Evolutionary conservation across 2,113 vertebrate genomes (phyloP).

Genomic region (Tapirus terrestris): DNA sequence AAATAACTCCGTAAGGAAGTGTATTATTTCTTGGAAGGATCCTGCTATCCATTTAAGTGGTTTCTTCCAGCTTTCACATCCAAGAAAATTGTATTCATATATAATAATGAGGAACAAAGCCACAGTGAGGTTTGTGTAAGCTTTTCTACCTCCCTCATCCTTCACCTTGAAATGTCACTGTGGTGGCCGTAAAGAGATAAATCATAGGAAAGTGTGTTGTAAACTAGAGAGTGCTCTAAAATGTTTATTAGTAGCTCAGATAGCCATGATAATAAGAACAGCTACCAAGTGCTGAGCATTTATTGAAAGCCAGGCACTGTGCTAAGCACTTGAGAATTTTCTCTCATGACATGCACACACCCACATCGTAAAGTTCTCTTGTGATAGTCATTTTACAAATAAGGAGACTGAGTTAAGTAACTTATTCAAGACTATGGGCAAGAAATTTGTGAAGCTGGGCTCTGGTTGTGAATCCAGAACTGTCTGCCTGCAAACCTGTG

Average conservation of each 20-base stretch:
- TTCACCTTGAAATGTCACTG: neutral
- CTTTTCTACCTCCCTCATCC: neutral
- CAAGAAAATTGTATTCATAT: conserved; percentile 58
- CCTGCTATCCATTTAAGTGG: conserved; percentile 64
- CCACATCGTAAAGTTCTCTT: neutral
- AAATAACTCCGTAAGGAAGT: conserved; percentile 71
- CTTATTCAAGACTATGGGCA: neutral
- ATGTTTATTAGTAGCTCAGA: neutral
- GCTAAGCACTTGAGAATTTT: neutral
- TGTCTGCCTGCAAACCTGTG: neutral
- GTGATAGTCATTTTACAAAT: neutral
- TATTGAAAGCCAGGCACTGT: neutral
- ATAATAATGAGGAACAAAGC: conserved; percentile 62
- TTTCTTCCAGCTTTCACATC: conserved; percentile 61
- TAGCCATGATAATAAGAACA: neutral
- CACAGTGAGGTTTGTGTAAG: neutral
- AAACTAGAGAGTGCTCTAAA: neutral
- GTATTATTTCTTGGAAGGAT: conserved; percentile 74
- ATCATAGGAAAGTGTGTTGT: neutral
- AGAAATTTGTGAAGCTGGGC: neutral
- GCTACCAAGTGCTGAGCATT: neutral
- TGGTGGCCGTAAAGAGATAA: neutral
- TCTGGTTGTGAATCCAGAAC: neutral
- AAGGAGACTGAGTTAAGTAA: neutral
- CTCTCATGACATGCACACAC: neutral